A percentile compares a stretch with the other conserved stretches of the same genome.
phyloP scores from a whole-genome alignment of 2,888 invertebrate genomes.

The Byasa hedistus region DNA sequence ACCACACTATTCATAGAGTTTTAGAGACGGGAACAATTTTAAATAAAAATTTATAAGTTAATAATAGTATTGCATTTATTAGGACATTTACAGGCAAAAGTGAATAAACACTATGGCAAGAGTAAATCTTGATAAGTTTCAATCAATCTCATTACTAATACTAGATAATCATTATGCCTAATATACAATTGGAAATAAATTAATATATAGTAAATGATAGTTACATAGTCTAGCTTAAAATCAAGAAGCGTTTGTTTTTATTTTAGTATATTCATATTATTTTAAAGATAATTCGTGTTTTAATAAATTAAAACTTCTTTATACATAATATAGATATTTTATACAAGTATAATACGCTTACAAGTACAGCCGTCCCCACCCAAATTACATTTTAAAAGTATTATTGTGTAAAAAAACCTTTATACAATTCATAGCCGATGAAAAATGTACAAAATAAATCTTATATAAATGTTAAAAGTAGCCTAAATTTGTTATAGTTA shows the following conservation, averaged over 20 bases:
- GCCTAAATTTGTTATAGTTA: conserved; percentile 25
- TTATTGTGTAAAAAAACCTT: not conserved
- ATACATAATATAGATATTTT: conserved; percentile 1
- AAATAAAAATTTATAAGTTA: not conserved
- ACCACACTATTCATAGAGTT: not conserved
- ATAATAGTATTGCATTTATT: conserved; percentile 26
- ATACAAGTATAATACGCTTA: conserved; percentile 9
- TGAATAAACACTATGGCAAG: conserved; percentile 29
- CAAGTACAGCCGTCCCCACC: conserved; percentile 25
- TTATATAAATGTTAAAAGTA: conserved; percentile 17
- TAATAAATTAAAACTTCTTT: conserved; percentile 13
- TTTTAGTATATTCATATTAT: conserved; percentile 11
- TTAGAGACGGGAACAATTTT: not conserved
- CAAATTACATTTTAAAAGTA: not conserved
- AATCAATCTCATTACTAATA: conserved; percentile 8
- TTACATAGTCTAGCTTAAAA: conserved; percentile 5
- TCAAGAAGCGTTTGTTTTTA: conserved; percentile 10
- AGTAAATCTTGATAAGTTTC: conserved; percentile 21
- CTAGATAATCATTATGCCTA: not conserved
- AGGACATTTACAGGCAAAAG: conserved; percentile 20
- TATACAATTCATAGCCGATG: conserved; percentile 29
- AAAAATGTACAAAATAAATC: not conserved
- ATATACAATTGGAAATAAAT: conserved; percentile 24
- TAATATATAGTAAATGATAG: conserved; percentile 17
- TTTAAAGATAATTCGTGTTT: conserved; percentile 1